Base-by-base conservation (phyloP, 2,888 invertebrate genomes). In the Gisinianus flammeolus region DNA sequence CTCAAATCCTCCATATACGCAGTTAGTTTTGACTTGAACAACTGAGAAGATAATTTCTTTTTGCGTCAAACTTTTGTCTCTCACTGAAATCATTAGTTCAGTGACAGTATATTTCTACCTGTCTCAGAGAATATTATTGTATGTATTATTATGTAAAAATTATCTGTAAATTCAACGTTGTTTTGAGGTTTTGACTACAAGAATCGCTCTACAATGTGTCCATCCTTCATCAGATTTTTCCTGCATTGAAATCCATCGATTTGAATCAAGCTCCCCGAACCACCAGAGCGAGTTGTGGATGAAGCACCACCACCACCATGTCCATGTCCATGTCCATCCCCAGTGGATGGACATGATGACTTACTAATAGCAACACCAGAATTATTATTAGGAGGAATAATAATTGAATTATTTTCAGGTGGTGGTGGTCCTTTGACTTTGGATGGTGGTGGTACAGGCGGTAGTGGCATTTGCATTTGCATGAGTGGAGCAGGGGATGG, bases 161-260 rank as follows among this genome's bases (percentile, higher is more conserved):
- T n/a, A n/a, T n/a, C n/a, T n/a, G n/a, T n/a, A n/a, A n/a, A n/a
- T n/a, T n/a, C n/a, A n/a, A n/a, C n/a, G n/a, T n/a, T n/a, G n/a
- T n/a, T n/a, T n/a, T n/a, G n/a, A n/a, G n/a, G n/a, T n/a, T n/a
- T n/a, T n/a, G 35, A 75, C 81, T 84, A 84, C 33, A 84, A 79
- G 81, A 84, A 84, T 67, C 84, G 80, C 73, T 84, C 84, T 16
- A 83, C 83, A 73, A 84, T 83, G 79, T 83, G 80, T 56, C 80
- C 79, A 76, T 84, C 84, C 66, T 83, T 84, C 70, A 75, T 78
- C 76, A 83, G 80, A 78, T 83, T 83, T 62, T 83, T 83, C 54
- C 82, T 68, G 77, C 82, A 82, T 66, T 83, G 83, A 79, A 83
- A 84, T 31, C 84, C 84, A 82, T 83, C 83, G 76, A 84, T 80